Evolutionary conservation across 2,888 invertebrate species (phyloP).

Genomic region (Drosophila prolongata): DNA sequence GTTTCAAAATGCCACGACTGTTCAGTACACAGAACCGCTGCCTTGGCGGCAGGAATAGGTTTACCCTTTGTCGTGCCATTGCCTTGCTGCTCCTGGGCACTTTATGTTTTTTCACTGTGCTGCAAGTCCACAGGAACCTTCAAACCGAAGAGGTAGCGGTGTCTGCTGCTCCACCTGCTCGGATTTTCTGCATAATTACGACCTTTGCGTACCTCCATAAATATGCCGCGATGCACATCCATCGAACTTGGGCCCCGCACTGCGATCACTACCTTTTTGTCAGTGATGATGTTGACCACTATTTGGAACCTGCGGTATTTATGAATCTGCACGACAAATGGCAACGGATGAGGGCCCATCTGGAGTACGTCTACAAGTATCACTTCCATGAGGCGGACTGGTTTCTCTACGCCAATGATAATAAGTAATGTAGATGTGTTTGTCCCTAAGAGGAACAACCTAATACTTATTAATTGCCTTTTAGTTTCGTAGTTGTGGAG

Average conservation of each 20-base stretch:
- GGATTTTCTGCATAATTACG: conserved; percentile 97
- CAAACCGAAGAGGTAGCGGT: neutral
- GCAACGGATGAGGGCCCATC: conserved; percentile 97
- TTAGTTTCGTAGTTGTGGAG: conserved; percentile 95
- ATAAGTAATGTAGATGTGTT: conserved; percentile 88
- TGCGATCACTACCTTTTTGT: conserved; percentile 94
- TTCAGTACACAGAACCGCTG: conserved; percentile 54
- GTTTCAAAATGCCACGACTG: conserved; percentile 54
- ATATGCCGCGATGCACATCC: conserved; percentile 90
- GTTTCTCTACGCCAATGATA: conserved; percentile 98
- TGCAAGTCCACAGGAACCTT: conserved; percentile 7
- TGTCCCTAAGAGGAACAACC: fast-evolving
- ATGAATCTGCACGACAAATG: conserved; percentile 92
- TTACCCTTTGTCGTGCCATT: conserved; percentile 57
- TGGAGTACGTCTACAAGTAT: conserved; percentile 92
- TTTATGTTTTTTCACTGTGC: conserved; percentile 33
- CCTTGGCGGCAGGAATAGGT: conserved; percentile 56
- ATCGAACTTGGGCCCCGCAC: conserved; percentile 96
- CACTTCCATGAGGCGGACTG: conserved; percentile 94
- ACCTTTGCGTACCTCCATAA: conserved; percentile 86
- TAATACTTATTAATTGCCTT: neutral
- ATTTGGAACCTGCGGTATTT: conserved; percentile 91
- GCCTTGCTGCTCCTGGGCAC: conserved; percentile 36
- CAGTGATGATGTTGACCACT: conserved; percentile 89
- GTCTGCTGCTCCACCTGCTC: conserved; percentile 55